phyloP scores from a whole-genome alignment of 2,888 invertebrate species.

The Panopea generosa region DNA sequence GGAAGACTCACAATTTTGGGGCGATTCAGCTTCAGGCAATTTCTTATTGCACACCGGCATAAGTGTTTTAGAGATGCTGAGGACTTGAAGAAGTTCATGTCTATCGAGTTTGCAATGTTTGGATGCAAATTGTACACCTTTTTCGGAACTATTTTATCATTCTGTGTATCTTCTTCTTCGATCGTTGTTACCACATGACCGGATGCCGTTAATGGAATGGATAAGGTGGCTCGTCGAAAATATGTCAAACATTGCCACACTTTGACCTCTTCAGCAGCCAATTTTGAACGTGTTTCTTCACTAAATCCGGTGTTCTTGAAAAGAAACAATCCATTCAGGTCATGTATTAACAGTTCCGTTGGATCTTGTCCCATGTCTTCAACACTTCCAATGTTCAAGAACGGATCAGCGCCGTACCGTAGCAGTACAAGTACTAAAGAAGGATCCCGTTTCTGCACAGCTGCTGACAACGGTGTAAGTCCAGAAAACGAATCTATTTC shows the following conservation, averaged over 20 bases:
- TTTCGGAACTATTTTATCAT: constrained; percentile 1
- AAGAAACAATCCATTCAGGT: constrained; percentile 65
- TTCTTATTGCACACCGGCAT: constrained; percentile 58
- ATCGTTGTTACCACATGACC: constrained; percentile 51
- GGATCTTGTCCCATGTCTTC: constrained; percentile 52
- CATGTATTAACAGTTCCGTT: constrained; percentile 60
- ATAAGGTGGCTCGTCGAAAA: constrained; percentile 51
- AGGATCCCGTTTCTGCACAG: constrained; percentile 62
- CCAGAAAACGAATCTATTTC: constrained; percentile 55
- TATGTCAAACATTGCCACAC: constrained; percentile 56
- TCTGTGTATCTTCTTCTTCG: constrained; percentile 19
- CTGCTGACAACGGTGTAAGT: constrained; percentile 61
- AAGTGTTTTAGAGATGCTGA: constrained; percentile 60
- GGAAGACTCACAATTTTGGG: constrained; percentile 46
- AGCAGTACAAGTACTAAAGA: constrained; percentile 57
- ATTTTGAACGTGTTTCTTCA: constrained; percentile 48
- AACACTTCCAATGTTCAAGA: constrained; percentile 23
- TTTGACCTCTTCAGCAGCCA: constrained; percentile 59
- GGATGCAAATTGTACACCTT: constrained; percentile 62
- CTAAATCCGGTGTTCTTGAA: constrained; percentile 67
- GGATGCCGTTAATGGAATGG: constrained; percentile 49
- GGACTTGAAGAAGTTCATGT: constrained; percentile 45
- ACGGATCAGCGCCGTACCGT: constrained; percentile 68
- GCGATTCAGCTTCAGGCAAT: constrained; percentile 15
- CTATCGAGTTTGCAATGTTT: constrained; percentile 44